Evolutionary conservation across 2,797 vertebrate species (phyloP), one percentile per base, ranked within the genome.

Genomic region (Karalla daura): DNA sequence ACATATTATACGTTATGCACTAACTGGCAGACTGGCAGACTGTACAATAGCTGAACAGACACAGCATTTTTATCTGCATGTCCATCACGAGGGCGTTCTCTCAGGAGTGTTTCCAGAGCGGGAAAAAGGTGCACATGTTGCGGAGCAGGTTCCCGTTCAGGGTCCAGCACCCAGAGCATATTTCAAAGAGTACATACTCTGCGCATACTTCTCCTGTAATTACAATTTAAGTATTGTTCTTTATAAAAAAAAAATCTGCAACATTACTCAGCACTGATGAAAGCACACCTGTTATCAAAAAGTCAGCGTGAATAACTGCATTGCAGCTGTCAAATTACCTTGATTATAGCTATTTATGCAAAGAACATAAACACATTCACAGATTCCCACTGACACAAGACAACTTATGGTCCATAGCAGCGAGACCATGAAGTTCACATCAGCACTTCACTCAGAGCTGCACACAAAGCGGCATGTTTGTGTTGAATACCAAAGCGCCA

Each of bases 331-430:
- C 64, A 68, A 63, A 82, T 82, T 67, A 74, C 81, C 63, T 72
- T 69, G 54, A 84, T 88, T 80, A 85, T 47, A 65, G 74, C 76
- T 69, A 87, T 84, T 83, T 85, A 74, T 78, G 66, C 79, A 62
- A 59, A 55, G 65, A 81, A 71, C 74, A 81, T 82, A 84, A 87
- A 87, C 82, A 85, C 72, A n/a, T 66, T 59, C 69, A 28, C 47
- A 58, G 76, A 76, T 79, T 74, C 70, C 70, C 60, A 63, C 70
- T 47, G 70, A 77, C 78, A 78, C 68, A 56, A 61, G 72, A 50
- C 76, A 58, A 65, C 77, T 66, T 72, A 59, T 73, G 54, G 69
- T 46, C 63, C 58, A 39, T 39, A 46, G 73, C 65, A 55, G 67
- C 49, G 13, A 59, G 60, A 49, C 77, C 53, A 36, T 68, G 45